These are phyloP conservation scores for Scomber colias DNA, from an alignment of 2,113 vertebrate genomes.

Conservation along the genomic window DNA sequence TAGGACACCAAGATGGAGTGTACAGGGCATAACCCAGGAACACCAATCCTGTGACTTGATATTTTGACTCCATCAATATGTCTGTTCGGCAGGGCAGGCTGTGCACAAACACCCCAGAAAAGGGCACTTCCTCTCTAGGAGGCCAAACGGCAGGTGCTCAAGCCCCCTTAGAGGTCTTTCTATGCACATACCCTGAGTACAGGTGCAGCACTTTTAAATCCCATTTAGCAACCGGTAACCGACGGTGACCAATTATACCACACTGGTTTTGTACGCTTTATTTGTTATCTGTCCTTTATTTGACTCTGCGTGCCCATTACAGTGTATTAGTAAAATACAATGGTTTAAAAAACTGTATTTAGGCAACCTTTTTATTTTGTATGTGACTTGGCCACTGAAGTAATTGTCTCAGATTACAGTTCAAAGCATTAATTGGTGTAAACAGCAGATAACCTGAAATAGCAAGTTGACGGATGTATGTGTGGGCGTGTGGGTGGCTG, in stretches of 20 bases:
- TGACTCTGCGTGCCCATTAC: not conserved
- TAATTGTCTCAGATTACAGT: conserved; percentile 13
- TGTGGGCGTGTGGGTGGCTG: conserved; percentile 8
- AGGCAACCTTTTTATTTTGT: not conserved
- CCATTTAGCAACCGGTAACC: no score
- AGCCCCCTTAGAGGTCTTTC: no score
- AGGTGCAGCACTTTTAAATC: no score
- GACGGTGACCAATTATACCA: not conserved
- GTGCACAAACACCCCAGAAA: no score
- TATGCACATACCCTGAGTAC: no score
- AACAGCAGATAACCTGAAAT: conserved; percentile 17
- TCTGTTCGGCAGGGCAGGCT: no score
- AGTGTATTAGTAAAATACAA: not conserved
- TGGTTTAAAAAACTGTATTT: not conserved
- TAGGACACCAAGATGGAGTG: no score
- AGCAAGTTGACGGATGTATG: conserved; percentile 10
- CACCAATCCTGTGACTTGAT: no score
- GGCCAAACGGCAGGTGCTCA: no score
- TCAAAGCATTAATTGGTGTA: conserved; percentile 16
- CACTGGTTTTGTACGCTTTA: not conserved
- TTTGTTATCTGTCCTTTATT: not conserved
- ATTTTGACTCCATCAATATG: no score
- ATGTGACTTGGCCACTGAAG: not conserved
- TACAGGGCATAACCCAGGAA: no score
- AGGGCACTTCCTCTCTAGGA: no score